Evolutionary conservation across 2,888 invertebrate genomes (phyloP).

Genomic region (Glaucopsyche alexis): DNA sequence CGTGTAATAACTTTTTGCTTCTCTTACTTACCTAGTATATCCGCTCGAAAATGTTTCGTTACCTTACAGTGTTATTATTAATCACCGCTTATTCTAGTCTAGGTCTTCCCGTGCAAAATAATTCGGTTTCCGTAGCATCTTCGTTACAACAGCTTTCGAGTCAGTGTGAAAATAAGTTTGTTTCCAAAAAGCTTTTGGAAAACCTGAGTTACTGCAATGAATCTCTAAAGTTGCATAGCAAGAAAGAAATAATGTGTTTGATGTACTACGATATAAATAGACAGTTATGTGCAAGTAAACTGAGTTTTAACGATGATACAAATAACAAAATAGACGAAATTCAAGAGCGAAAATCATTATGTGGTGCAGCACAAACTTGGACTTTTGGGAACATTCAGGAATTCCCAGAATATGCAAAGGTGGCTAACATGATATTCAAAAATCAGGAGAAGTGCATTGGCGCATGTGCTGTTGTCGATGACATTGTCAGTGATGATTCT

Average conservation of each 20-base stretch:
- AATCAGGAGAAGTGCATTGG: constrained; percentile 50
- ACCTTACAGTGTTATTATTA: constrained; percentile 53
- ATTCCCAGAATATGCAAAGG: constrained; percentile 46
- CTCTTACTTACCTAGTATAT: neutral
- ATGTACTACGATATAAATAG: constrained; percentile 66
- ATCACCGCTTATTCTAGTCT: constrained; percentile 56
- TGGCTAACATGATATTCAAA: constrained; percentile 49
- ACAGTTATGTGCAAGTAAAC: constrained; percentile 52
- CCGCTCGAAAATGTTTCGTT: constrained; percentile 51
- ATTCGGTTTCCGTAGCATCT: constrained; percentile 36
- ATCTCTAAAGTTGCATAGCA: constrained; percentile 44
- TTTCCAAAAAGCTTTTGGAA: constrained; percentile 50
- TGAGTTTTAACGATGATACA: constrained; percentile 49
- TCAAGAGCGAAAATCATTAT: constrained; percentile 52
- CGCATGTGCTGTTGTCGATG: constrained; percentile 52
- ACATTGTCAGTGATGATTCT: constrained; percentile 49
- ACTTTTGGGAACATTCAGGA: constrained; percentile 48
- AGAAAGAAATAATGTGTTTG: constrained; percentile 57
- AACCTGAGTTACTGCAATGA: constrained; percentile 51
- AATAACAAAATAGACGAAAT: constrained; percentile 46
- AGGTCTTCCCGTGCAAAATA: constrained; percentile 49
- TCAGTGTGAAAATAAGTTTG: constrained; percentile 54
- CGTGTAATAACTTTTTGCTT: neutral
- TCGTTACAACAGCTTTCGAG: constrained; percentile 47
- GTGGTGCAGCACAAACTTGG: constrained; percentile 54